Conservation (phyloP, 2,888 invertebrate genomes). For the Leuctra nigra region DNA sequence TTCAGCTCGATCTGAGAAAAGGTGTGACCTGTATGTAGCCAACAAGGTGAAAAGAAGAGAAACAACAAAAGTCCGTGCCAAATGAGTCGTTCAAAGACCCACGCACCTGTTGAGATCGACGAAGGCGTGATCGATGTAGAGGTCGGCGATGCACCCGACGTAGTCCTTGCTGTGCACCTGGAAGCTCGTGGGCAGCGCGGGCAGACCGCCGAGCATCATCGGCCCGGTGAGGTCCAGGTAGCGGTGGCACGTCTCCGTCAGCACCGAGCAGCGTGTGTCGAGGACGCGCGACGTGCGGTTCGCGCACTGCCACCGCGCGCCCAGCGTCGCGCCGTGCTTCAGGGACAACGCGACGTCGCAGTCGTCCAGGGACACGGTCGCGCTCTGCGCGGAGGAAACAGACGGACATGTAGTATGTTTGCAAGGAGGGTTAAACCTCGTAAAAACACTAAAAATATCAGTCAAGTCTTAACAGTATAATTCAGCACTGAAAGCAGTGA, state of each 20-base stretch:
- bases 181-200: slow-evolving; percentile 70
- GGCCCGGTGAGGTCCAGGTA: slow-evolving; percentile 89
- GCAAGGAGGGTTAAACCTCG: too few species aligned
- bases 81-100: neutral
- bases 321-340: slow-evolving; percentile 60
- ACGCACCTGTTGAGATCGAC: slow-evolving; percentile 73
- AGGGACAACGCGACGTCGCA: slow-evolving; percentile 83
- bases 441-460: too few species aligned
- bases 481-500: too few species aligned
- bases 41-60: neutral
- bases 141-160: slow-evolving; percentile 84
- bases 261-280: slow-evolving; percentile 37
- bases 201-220: slow-evolving; percentile 85
- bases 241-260: slow-evolving; percentile 49
- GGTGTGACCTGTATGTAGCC: too few species aligned
- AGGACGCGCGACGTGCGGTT: slow-evolving; percentile 58
- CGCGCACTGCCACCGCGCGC: slow-evolving; percentile 75
- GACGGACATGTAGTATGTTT: too few species aligned
- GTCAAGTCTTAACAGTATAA: too few species aligned
- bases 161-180: slow-evolving; percentile 75
- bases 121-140: slow-evolving; percentile 78
- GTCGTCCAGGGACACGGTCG: slow-evolving; percentile 73
- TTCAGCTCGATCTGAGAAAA: too few species aligned
- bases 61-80: neutral
- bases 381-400: slow-evolving; percentile 49